Conservation (phyloP, 2,797 vertebrate species). For the Rhinogobio ventralis region DNA sequence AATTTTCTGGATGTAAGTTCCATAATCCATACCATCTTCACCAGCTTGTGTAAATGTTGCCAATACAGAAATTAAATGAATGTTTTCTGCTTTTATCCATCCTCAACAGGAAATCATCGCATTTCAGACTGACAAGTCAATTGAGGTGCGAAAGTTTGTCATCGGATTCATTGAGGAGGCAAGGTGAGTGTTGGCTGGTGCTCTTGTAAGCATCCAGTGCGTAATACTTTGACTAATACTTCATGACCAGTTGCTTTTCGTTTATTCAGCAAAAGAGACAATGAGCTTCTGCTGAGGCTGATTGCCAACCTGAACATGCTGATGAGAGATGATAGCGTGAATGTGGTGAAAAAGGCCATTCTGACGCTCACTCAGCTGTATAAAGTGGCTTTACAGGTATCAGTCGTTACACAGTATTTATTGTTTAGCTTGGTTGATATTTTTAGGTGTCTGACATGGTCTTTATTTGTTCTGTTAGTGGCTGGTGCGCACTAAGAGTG, state of each 20-base stretch:
- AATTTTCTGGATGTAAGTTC: conserved; percentile 92
- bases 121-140: conserved; percentile 93
- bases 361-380: conserved; percentile 95
- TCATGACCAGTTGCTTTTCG: background rate
- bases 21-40: background rate
- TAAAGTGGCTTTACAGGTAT: conserved; percentile 91
- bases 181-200: conserved; percentile 78
- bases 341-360: conserved; percentile 95
- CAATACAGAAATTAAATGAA: background rate
- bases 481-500: conserved; percentile 86
- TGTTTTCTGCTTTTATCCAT: background rate
- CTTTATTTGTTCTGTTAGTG: conserved; percentile 77
- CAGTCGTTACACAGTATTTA: background rate
- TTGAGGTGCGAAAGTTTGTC: conserved; percentile 92
- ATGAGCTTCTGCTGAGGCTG: conserved; percentile 88
- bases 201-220: background rate
- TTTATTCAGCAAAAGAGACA: conserved; percentile 87
- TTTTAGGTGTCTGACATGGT: background rate
- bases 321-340: conserved; percentile 91
- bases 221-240: background rate
- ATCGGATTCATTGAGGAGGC: conserved; percentile 96
- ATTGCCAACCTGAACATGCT: conserved; percentile 96
- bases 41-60: background rate
- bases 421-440: background rate
- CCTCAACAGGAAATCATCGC: conserved; percentile 88